These are phyloP conservation scores for Circaetus gallicus DNA, from an alignment of 2,113 vertebrate genomes.

Conservation along the genomic window DNA sequence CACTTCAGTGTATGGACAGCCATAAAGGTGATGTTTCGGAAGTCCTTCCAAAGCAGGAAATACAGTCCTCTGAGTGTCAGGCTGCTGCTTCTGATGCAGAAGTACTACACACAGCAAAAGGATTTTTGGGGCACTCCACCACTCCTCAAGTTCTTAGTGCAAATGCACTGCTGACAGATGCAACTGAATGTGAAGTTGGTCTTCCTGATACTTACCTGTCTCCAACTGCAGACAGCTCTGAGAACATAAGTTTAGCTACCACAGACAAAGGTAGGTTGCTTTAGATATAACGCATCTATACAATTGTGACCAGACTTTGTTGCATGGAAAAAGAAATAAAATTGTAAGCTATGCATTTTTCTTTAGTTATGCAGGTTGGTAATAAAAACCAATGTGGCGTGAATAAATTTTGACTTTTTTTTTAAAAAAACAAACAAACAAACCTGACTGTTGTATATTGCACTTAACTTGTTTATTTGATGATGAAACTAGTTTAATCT, in stretches of 20 bases:
- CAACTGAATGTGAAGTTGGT: slow-evolving; percentile 15
- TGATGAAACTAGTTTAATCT: neutral
- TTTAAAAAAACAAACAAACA: no score
- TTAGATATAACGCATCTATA: neutral
- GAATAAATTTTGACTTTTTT: neutral
- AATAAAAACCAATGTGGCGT: neutral
- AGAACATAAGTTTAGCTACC: neutral
- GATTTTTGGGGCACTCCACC: slow-evolving; percentile 39
- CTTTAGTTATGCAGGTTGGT: neutral
- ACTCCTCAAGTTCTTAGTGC: slow-evolving; percentile 11
- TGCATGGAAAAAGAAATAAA: neutral
- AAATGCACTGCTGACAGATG: slow-evolving; percentile 33
- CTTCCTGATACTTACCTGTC: slow-evolving; percentile 78
- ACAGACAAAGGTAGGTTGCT: slow-evolving; percentile 49
- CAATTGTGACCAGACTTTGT: neutral
- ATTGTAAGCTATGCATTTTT: neutral
- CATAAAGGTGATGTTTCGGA: slow-evolving; percentile 12
- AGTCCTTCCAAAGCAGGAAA: slow-evolving; percentile 33
- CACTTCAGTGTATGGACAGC: slow-evolving; percentile 29
- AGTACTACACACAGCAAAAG: slow-evolving; percentile 32
- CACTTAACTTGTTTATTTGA: neutral
- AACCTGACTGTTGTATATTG: neutral
- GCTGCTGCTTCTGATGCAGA: neutral
- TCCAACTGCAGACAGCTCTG: slow-evolving; percentile 66
- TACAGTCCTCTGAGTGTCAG: slow-evolving; percentile 61